phyloP scores from a whole-genome alignment of 2,888 invertebrate genomes.

The Mythimna albipuncta region DNA sequence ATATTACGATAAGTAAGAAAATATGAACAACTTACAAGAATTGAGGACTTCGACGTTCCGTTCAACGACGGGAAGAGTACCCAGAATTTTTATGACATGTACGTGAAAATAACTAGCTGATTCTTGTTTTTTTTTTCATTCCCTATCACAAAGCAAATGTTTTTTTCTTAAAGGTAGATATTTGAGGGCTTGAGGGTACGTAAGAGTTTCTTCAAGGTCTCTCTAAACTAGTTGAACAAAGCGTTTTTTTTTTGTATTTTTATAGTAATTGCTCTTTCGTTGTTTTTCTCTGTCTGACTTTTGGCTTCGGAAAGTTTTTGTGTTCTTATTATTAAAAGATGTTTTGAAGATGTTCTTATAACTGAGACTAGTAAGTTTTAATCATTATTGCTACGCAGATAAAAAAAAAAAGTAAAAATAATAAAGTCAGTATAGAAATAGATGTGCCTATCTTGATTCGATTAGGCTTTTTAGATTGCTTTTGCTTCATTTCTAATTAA shows the following conservation, averaged over 20 bases:
- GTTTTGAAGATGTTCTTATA: neutral
- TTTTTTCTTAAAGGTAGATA: constrained; percentile 38
- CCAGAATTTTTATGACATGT: constrained; percentile 36
- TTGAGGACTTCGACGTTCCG: constrained; percentile 5
- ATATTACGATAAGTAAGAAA: constrained; percentile 13
- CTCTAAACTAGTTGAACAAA: constrained; percentile 29
- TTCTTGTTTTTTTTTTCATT: constrained; percentile 45
- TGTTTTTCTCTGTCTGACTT: constrained; percentile 7
- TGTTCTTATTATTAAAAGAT: neutral
- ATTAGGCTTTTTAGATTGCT: neutral
- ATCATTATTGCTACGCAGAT: neutral
- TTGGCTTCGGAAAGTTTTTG: neutral
- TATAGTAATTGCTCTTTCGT: constrained; percentile 25
- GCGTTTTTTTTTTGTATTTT: constrained; percentile 32
- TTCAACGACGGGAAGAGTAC: constrained; percentile 5
- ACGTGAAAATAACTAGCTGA: constrained; percentile 37
- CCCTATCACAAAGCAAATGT: constrained; percentile 16
- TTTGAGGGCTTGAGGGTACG: constrained; percentile 6
- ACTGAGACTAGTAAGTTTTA: neutral
- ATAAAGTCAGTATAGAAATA: neutral
- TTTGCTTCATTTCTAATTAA: neutral
- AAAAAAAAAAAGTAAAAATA: neutral
- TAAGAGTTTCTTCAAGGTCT: constrained; percentile 24
- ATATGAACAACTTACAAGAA: constrained; percentile 28
- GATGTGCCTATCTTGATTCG: neutral